Base-by-base conservation (phyloP, 1,140 invertebrate species). In the Potamilus streckersoni region DNA sequence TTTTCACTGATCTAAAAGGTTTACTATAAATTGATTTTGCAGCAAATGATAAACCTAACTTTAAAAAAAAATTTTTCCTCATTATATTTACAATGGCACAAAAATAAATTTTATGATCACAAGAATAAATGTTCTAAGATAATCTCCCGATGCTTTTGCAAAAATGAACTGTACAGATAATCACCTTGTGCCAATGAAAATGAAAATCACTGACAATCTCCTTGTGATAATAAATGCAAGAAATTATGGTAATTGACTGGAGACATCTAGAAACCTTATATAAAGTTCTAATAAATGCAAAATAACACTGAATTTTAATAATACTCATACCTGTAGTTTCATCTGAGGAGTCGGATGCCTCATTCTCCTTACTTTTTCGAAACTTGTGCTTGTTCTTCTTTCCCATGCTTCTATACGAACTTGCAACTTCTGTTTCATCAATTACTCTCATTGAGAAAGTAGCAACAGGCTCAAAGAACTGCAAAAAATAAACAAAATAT, bases 331-430 rank as follows among this genome's bases (percentile, higher is more conserved):
- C 75, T 68, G 81, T 69, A 2, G 74, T 82, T 59, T 86, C 86
- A 73, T 86, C 86, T 62, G 85, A 84, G 1, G 86, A 84, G 19
- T 87, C 83, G 8, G 81, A 81, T 23, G 79, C 81, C 62, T 82
- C 84, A 71, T 83, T 83, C 59, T 85, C 85, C 23, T 85, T 85
- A 56, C 73, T 74, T 72, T 86, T 86, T 14, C 83, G 79, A 65
- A 85, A 74, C 69, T 81, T 80, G 74, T 87, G 85, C 74, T 85
- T 86, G 72, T 81, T 85, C 64, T 82, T 86, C 78, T 86, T 87
- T 66, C 86, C 85, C 86, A 87, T 87, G 58, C 78, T 87, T 49
- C 38, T 49, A 67, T 86, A 87, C 15, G 81, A 67, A 56, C 80
- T 73, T 74, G 80, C 73, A n/a, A 79, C 78, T 73, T 79, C 82